A percentile compares a stretch with the other conserved stretches of the same genome.
Conservation (phyloP, 2,888 invertebrate species). For the Caenorhabditis sinica region DNA sequence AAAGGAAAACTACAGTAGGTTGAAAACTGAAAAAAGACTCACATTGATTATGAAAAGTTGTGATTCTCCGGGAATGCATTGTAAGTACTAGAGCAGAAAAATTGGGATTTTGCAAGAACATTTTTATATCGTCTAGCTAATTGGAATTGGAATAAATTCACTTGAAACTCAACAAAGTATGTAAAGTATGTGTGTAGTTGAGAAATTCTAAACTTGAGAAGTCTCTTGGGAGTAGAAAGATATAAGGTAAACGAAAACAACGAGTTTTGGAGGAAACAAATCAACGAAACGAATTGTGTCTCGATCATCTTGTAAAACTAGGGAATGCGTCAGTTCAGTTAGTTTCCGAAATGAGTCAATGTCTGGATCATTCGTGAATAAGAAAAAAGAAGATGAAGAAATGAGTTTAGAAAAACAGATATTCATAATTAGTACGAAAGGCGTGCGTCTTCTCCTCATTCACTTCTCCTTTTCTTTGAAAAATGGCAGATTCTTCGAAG, state of each 20-base stretch:
- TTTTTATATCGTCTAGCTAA: too few species aligned
- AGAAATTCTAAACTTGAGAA: neutral
- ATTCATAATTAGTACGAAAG: conserved; percentile 37
- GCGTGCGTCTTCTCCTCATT: neutral
- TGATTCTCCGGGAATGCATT: too few species aligned
- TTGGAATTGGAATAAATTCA: too few species aligned
- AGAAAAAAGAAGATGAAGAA: conserved; percentile 2
- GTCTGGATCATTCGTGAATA: conserved; percentile 17
- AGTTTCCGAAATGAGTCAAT: conserved; percentile 19
- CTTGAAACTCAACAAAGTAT: neutral
- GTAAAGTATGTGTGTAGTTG: neutral
- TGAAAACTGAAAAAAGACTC: too few species aligned
- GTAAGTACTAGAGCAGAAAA: too few species aligned
- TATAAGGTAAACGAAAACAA: neutral
- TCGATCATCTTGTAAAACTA: neutral
- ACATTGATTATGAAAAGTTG: too few species aligned
- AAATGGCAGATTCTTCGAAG: conserved; percentile 27
- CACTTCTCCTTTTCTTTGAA: neutral
- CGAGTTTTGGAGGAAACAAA: neutral
- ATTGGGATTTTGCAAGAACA: too few species aligned
- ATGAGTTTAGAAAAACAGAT: conserved; percentile 21
- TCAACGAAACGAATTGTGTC: neutral
- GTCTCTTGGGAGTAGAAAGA: neutral
- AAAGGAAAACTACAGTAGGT: too few species aligned
- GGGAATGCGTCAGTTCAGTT: neutral